Evolutionary conservation across 2,888 invertebrate genomes (phyloP), one percentile per base, ranked within the genome.

Genomic region (Melanotus villosus): DNA sequence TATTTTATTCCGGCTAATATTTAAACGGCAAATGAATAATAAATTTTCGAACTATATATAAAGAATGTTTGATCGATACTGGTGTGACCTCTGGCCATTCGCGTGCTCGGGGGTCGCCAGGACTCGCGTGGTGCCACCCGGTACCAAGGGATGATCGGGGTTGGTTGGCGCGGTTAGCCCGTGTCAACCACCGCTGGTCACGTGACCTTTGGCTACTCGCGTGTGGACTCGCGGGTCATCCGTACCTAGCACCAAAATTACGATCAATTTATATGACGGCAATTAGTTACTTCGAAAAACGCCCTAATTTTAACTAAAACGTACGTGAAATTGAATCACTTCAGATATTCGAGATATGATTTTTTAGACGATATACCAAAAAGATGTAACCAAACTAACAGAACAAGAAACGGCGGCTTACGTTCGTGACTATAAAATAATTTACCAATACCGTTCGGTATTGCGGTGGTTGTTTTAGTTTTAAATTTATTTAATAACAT

Each of bases 131-230:
- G 82, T 82, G 77, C 80, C 81, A 80, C 70, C 71, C 72, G 73
- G 83, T 78, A 78, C 80, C 79, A 73, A 70, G 73, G 70, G 70
- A 72, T 70, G 32, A 45, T 59, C 54, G 66, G 65, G 65, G 67
- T 68, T 59, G 63, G 63, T 67, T 54, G 62, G n/a, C 32, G 68
- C 59, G 64, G 70, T 72, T 60, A 58, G 67, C 65, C 63, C 68
- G 74, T 73, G 72, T 70, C 75, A 72, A 71, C 75, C 70, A 66
- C 74, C 75, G 73, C 71, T 77, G 76, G 71, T 78, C 75, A 77
- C 83, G 83, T 83, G 83, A 82, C 83, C 84, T 80, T 73, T 84
- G 84, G 82, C 83, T 80, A 84, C 82, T 84, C 80, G 84, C 84
- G 83, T 84, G 84, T 73, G 75, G 75, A 73, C 74, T 69, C 65